Base-by-base conservation (phyloP, 2,888 invertebrate genomes). In the Drosophila prostipennis region DNA sequence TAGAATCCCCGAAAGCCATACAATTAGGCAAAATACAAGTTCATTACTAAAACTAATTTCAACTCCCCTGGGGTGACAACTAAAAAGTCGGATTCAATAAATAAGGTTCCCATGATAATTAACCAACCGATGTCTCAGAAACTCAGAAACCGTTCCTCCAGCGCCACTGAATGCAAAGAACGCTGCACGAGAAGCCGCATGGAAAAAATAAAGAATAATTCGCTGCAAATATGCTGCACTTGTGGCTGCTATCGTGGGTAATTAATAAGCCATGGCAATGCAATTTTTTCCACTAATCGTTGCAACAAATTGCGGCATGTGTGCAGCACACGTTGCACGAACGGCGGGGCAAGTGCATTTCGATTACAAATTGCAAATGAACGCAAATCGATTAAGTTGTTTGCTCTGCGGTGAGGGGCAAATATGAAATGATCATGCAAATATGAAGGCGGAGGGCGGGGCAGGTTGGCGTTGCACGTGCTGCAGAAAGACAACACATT, bases 341-440 rank as follows among this genome's bases (percentile, higher is more conserved):
- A 53, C 40, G 69, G 48, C 32, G 51, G 52, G 57, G 61, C 67
- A 57, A 57, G 40, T 59, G 76, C 72, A 67, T 58, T 54, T 73
- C 71, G 75, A 78, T 84, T 78, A 87, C 87, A 84, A 84, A 84
- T 83, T 84, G 74, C 83, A 84, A 84, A 84, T 84, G 83, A 87
- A 84, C 87, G 80, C 77, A 77, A 87, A 87, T 84, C 84, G 84
- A 84, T 84, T 84, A 82, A 84, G 84, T 87, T 84, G 87, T 84
- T 85, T 67, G 70, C 57, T 71, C 40, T 40, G n/a, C 40, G 16
- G 19, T 40, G 39, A 13, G 46, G 26, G 37, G 59, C 37, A 85
- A 82, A 85, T 82, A 85, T 82, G 81, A 82, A 82, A 85, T 85
- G 75, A 55, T 77, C 80, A 82, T 82, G 86, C 81, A 82, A 85